These are phyloP conservation scores for Vanessa tameamea DNA, from an alignment of 1,140 invertebrate genomes.

Conservation along the genomic window DNA sequence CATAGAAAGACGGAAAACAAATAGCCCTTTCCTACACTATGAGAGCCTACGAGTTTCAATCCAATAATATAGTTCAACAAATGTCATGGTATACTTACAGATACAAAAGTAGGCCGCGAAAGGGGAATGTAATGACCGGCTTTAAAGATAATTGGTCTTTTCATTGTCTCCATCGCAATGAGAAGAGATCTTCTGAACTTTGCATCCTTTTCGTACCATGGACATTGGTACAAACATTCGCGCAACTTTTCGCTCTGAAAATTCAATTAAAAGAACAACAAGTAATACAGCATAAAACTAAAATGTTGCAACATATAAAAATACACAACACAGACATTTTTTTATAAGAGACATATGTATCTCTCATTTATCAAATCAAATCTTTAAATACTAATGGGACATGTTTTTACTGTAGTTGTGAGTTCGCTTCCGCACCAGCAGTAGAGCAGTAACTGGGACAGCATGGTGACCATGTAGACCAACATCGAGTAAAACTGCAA, in stretches of 20 bases:
- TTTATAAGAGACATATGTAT: too few relatives aligned
- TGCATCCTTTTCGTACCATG: constrained; percentile 68
- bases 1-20: too few relatives aligned
- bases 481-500: constrained; percentile 76
- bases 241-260: constrained; percentile 66
- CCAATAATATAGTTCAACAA: too few relatives aligned
- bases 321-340: too few relatives aligned
- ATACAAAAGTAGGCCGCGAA: constrained; percentile 75
- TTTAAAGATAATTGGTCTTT: constrained; percentile 75
- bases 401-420: constrained; percentile 70
- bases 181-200: constrained; percentile 65
- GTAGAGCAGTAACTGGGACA: constrained; percentile 79
- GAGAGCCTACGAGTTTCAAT: too few relatives aligned
- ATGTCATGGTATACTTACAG: constrained; percentile 53
- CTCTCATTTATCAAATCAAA: too few relatives aligned
- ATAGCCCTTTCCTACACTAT: too few relatives aligned
- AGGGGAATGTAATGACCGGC: constrained; percentile 79
- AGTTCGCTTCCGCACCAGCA: constrained; percentile 83
- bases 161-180: constrained; percentile 78
- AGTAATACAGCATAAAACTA: neutral
- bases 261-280: neutral
- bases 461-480: constrained; percentile 75
- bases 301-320: too few relatives aligned
- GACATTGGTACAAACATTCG: constrained; percentile 62
- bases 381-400: too few relatives aligned